phyloP scores from a whole-genome alignment of 2,797 vertebrate species.

The Tamandua tetradactyla region DNA sequence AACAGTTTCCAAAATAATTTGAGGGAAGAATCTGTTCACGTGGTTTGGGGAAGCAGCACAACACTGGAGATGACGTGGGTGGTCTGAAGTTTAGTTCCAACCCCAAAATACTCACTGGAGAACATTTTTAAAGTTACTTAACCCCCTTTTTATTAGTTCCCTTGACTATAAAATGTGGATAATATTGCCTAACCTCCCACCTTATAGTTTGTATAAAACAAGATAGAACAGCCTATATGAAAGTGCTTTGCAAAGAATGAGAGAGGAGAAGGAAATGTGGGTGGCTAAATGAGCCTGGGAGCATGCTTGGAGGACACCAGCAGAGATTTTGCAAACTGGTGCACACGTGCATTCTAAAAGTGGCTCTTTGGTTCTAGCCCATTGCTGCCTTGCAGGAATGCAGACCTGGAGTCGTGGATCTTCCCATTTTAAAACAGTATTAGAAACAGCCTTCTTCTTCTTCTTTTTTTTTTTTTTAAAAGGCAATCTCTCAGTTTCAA shows the following conservation, averaged over 20 bases:
- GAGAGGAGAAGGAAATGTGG: background rate
- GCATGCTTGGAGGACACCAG: fast-evolving
- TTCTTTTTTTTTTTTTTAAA: background rate
- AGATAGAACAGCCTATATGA: background rate
- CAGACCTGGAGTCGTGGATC: background rate
- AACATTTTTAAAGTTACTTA: background rate
- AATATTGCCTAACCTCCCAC: background rate
- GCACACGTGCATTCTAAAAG: background rate
- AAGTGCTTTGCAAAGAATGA: background rate
- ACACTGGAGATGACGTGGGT: background rate
- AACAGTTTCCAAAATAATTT: background rate
- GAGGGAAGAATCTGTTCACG: background rate
- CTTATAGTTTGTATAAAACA: background rate
- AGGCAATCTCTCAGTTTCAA: constrained; percentile 15
- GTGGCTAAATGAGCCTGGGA: background rate
- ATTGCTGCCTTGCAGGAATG: background rate
- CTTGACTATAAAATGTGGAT: background rate
- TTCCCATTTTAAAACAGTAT: constrained; percentile 18
- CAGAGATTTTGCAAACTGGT: background rate
- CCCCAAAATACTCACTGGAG: background rate
- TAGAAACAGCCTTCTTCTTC: too few relatives aligned
- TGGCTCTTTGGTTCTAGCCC: background rate
- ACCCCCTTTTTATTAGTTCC: background rate
- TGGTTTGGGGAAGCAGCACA: background rate
- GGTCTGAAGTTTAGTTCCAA: background rate